These are phyloP conservation scores for Dendroctonus ponderosae DNA, from an alignment of 1,140 invertebrate species.

Conservation along the genomic window DNA sequence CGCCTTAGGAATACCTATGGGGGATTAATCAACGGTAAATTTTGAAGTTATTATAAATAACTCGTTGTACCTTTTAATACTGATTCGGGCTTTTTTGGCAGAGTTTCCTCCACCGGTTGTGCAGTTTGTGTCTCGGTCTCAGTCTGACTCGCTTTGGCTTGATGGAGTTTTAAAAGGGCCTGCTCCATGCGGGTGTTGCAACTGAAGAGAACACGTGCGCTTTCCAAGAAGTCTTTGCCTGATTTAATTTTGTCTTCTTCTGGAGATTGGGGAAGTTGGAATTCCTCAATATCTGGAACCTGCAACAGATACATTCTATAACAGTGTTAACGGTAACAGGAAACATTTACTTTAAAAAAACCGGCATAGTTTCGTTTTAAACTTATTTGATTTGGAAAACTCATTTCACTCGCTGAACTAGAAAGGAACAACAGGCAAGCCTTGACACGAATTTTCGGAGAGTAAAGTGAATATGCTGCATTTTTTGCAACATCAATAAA, in stretches of 20 bases:
- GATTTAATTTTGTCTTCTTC: slow-evolving; percentile 66
- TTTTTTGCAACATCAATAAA: too few species aligned
- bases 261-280: slow-evolving; percentile 72
- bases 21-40: background rate
- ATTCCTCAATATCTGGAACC: slow-evolving; percentile 70
- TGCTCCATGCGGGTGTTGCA: slow-evolving; percentile 76
- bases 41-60: slow-evolving; percentile 9
- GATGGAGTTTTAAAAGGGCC: slow-evolving; percentile 67
- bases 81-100: slow-evolving; percentile 17
- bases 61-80: slow-evolving; percentile 35
- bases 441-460: too few species aligned
- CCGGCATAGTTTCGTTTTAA: too few species aligned
- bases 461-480: too few species aligned
- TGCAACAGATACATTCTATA: background rate
- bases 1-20: slow-evolving; percentile 70
- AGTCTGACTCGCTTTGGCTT: too few species aligned
- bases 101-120: background rate
- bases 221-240: slow-evolving; percentile 79
- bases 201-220: slow-evolving; percentile 69
- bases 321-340: too few species aligned
- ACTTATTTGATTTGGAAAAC: too few species aligned
- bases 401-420: too few species aligned
- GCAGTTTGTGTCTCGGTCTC: slow-evolving; percentile 17
- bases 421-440: too few species aligned
- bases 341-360: too few species aligned